Evolutionary conservation across 64 coral and sea anemone species (phyloP), one percentile per base, ranked within the genome.

Genomic region (Astreopora myriophthalma): DNA sequence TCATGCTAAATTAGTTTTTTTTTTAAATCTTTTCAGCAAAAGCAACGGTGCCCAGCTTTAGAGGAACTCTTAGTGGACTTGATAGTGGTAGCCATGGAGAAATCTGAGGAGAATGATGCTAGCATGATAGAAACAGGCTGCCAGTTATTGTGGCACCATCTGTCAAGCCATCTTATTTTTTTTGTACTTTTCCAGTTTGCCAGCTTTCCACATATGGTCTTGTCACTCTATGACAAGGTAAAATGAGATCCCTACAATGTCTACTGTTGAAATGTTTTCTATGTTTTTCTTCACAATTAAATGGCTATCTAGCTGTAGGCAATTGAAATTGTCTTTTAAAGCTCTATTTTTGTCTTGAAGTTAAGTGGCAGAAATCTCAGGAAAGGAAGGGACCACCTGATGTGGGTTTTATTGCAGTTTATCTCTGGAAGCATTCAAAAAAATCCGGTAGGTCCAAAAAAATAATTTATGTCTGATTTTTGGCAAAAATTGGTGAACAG

Each of bases 341-440:
- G 3, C 13, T 55, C 51, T 55, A 3, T 20, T 22, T 55, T 82
- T 68, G 36, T 25, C 89, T 55, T 81, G 2, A 48, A 98, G 96
- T 39, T 98, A 77, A 51, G 52, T 29, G 96, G 93, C 14, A 77
- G 93, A 87, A 88, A 86, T 33, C 76, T 92, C 24, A 92, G 93
- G 48, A 88, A 82, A 10, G 93, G 96, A 23, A 95, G 96, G 58
- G 93, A 98, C 78, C 93, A 98, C 66, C 82, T 98, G 8, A 98
- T 98, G 93, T 98, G 96, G 96, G 93, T 98, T 36, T 38, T 98
- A 17, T 64, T 98, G 5, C 96, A 98, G 87, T 96, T 96, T 67
- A 96, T 96, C 34, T 96, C 95, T 72, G 91, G 95, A 51, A 96
- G 95, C 29, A 94, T 96, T 12, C 95, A 96, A 73, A 96, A 96